Evolutionary conservation across 1,140 invertebrate species (phyloP).

Genomic region (Zaprionus tsacasi): DNA sequence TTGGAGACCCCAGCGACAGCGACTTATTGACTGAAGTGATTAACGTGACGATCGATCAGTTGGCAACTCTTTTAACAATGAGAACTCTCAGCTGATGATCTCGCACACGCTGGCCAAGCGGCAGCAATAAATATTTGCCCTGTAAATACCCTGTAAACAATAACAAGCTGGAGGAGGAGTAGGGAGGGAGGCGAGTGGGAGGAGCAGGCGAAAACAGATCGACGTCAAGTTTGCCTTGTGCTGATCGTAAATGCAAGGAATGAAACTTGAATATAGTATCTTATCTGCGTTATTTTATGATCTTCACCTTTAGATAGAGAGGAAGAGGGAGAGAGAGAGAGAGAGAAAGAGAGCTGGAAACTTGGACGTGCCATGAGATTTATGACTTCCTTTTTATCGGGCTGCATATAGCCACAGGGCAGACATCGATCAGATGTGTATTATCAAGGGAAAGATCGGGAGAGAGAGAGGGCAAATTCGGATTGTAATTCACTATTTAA

Average conservation of each 20-base stretch:
- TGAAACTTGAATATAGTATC: conserved; percentile 2
- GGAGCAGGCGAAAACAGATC: background rate
- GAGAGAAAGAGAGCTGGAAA: background rate
- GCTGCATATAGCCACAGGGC: background rate
- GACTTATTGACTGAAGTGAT: conserved; percentile 19
- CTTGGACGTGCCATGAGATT: conserved; percentile 5
- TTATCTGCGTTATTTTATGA: conserved; percentile 12
- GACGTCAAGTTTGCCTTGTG: conserved; percentile 18
- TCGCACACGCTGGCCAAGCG: background rate
- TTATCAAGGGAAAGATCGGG: background rate
- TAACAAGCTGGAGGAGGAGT: background rate
- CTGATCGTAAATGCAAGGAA: conserved; percentile 4
- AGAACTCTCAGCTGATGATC: conserved; percentile 2
- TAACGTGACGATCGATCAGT: conserved; percentile 18
- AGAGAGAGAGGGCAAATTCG: background rate
- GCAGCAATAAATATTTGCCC: conserved; percentile 28
- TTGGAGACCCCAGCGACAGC: background rate
- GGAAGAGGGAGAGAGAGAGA: too few relatives aligned
- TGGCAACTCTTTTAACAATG: background rate
- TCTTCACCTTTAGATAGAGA: background rate
- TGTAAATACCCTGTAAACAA: background rate
- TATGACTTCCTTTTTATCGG: conserved; percentile 15
- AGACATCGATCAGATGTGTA: background rate
- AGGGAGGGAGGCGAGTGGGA: background rate
- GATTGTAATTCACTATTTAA: background rate